phyloP scores from a whole-genome alignment of 2,797 vertebrate genomes.

The Catharus ustulatus region DNA sequence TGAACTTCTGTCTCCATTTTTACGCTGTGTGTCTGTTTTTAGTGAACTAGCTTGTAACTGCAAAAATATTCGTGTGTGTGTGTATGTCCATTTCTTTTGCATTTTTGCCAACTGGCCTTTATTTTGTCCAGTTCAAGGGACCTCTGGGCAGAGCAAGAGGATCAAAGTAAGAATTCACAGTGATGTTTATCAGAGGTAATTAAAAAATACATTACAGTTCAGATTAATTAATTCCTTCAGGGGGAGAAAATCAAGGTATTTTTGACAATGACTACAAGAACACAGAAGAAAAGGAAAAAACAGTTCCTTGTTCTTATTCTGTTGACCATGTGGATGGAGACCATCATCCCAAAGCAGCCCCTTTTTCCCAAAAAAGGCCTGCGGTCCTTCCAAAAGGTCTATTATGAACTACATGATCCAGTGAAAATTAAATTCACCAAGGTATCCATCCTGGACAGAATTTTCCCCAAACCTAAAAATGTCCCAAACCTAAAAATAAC shows the following conservation, averaged over 20 bases:
- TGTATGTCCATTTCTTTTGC: slow-evolving; percentile 35
- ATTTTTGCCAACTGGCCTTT: slow-evolving; percentile 58
- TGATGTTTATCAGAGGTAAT: not conserved
- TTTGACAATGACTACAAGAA: not conserved
- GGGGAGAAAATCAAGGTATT: not conserved
- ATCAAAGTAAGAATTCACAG: not conserved
- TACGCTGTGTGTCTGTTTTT: slow-evolving; percentile 71
- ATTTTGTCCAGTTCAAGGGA: slow-evolving; percentile 43
- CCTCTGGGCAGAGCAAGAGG: not conserved
- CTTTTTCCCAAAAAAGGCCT: not conserved
- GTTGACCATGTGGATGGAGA: not conserved
- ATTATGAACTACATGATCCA: fast-evolving
- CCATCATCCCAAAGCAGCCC: not conserved
- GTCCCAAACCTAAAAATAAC: not conserved
- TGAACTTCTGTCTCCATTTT: slow-evolving; percentile 75
- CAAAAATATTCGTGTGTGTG: slow-evolving; percentile 33
- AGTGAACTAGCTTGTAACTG: slow-evolving; percentile 70
- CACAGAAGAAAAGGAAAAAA: not conserved
- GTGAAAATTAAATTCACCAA: not conserved
- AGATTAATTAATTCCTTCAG: not conserved
- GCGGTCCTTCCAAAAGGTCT: not conserved
- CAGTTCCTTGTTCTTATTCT: not conserved
- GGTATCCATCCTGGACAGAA: not conserved
- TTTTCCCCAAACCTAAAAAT: not conserved
- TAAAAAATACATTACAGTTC: not conserved